A percentile compares a stretch with the other conserved stretches of the same genome.
Conservation (phyloP, 2,113 vertebrate species). For the Anarhynchus alexandrinus region DNA sequence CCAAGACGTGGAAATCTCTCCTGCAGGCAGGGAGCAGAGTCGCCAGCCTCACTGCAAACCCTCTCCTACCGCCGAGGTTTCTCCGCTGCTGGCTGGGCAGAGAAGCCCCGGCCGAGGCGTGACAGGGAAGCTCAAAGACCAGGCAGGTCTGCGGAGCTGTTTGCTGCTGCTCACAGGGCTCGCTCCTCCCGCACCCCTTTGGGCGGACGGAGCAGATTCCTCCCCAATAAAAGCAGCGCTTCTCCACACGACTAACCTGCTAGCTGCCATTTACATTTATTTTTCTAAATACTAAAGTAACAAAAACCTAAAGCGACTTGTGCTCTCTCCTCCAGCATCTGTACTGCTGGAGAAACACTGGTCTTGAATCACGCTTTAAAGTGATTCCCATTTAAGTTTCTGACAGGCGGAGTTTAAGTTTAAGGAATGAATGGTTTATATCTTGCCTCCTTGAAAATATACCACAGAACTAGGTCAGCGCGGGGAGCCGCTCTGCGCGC, state of each 20-base stretch:
- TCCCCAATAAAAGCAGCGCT: neutral
- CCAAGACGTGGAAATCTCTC: neutral
- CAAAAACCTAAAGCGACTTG: neutral
- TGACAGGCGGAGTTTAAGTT: constrained; percentile 36
- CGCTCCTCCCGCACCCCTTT: accelerated
- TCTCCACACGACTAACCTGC: neutral
- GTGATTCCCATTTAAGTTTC: neutral
- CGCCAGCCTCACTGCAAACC: neutral
- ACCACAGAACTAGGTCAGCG: constrained; percentile 13
- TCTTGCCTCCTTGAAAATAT: neutral
- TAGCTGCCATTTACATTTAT: neutral
- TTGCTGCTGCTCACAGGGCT: neutral
- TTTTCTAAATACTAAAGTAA: neutral
- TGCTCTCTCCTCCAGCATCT: neutral
- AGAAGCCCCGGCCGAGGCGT: accelerated
- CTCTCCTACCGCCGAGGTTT: accelerated
- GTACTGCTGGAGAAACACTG: neutral
- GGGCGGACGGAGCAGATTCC: neutral
- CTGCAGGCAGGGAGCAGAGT: neutral
- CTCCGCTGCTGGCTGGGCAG: neutral
- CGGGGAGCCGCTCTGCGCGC: neutral
- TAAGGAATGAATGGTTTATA: constrained; percentile 24
- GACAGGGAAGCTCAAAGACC: neutral
- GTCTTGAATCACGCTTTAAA: neutral
- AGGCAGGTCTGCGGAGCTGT: neutral